phyloP scores from a whole-genome alignment of 2,888 invertebrate genomes.

The Podabrus alpinus region DNA sequence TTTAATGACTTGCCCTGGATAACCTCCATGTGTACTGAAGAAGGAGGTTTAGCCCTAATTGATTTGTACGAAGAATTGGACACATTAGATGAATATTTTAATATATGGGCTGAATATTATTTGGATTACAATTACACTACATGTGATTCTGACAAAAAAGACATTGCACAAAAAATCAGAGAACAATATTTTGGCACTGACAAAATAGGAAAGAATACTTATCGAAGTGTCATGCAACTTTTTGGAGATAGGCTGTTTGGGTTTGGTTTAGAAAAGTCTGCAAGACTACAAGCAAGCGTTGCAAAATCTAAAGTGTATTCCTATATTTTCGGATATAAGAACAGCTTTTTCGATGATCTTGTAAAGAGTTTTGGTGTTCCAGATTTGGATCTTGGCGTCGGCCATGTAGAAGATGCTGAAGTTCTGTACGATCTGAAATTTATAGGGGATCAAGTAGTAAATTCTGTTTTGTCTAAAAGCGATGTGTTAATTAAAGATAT shows the following conservation, averaged over 20 bases:
- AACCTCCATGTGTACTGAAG: slow-evolving; percentile 67
- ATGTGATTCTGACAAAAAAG: not conserved
- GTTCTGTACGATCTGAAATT: not conserved
- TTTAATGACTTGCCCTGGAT: slow-evolving; percentile 72
- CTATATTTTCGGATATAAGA: not conserved
- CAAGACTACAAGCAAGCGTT: not conserved
- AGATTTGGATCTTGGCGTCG: not conserved
- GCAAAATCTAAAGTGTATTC: not conserved
- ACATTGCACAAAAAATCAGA: too few relatives aligned
- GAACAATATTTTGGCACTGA: not conserved
- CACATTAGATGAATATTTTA: not conserved
- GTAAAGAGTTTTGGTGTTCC: not conserved
- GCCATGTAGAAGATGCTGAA: not conserved
- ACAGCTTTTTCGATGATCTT: not conserved
- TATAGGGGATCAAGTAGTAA: not conserved
- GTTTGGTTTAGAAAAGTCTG: not conserved
- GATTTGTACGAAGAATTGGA: not conserved
- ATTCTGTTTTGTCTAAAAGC: not conserved
- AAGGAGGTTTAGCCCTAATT: slow-evolving; percentile 63
- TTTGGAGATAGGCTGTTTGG: slow-evolving; percentile 1
- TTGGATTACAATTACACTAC: not conserved
- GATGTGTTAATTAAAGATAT: slow-evolving; percentile 4
- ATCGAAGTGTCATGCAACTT: not conserved
- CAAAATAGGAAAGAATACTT: not conserved
- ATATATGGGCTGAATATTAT: not conserved